phyloP scores from a whole-genome alignment of 2,888 invertebrate genomes.

The Rapana venosa region DNA sequence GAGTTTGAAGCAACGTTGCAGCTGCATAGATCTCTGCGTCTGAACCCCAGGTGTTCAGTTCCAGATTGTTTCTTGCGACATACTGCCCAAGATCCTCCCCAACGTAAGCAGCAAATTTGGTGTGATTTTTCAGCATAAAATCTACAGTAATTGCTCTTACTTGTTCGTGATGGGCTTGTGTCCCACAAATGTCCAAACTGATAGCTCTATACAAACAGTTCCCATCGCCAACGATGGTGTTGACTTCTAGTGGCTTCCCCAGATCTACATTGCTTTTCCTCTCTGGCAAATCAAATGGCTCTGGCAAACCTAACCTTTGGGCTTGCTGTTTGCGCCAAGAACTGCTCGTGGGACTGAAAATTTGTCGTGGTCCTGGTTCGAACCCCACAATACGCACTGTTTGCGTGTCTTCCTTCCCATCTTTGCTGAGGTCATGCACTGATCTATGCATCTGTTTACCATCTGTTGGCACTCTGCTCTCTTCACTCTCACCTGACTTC shows the following conservation, averaged over 20 bases:
- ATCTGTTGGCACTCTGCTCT: too few relatives aligned
- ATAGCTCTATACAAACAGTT: not conserved
- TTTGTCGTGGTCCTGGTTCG: not conserved
- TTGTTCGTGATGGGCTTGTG: not conserved
- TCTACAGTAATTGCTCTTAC: not conserved
- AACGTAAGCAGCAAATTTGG: not conserved
- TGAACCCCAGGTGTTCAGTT: constrained; percentile 4
- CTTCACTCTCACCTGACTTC: not conserved
- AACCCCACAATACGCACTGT: not conserved
- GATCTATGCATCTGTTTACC: too few relatives aligned
- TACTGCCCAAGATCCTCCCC: not conserved
- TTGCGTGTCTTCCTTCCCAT: too few relatives aligned
- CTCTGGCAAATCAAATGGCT: not conserved
- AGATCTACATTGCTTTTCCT: not conserved
- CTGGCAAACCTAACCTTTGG: not conserved
- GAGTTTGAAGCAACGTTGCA: not conserved
- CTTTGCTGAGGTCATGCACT: too few relatives aligned
- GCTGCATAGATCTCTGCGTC: constrained; percentile 2
- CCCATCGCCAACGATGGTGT: not conserved
- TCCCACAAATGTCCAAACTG: not conserved
- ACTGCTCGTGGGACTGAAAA: not conserved
- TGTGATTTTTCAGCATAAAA: not conserved
- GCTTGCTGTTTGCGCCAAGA: constrained; percentile 1
- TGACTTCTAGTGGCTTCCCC: not conserved
- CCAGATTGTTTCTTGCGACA: not conserved